A percentile compares a stretch with the other conserved stretches of the same genome.
Conservation (phyloP, 2,888 invertebrate species). For the Thereva unica region DNA sequence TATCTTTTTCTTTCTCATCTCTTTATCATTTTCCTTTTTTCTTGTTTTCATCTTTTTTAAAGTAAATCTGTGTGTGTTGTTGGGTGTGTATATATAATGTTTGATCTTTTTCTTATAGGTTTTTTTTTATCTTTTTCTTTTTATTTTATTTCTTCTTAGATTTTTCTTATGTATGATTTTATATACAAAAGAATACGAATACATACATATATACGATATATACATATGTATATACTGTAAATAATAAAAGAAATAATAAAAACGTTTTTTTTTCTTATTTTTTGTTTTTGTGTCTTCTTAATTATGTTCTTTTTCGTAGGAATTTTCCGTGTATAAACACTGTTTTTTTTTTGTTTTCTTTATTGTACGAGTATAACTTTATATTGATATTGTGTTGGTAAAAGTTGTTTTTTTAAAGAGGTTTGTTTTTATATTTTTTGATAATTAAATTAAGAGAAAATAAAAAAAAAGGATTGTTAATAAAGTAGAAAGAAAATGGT, state of each 20-base stretch:
- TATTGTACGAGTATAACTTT: too few species aligned
- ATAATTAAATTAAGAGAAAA: too few species aligned
- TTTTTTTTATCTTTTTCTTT: conserved; percentile 14
- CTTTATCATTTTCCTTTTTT: background rate
- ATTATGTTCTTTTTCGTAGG: conserved; percentile 9
- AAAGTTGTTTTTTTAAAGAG: too few species aligned
- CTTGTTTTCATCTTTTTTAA: conserved; percentile 12
- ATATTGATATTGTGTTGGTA: too few species aligned
- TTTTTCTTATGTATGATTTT: conserved; percentile 19
- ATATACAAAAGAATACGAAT: conserved; percentile 24
- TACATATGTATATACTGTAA: conserved; percentile 13
- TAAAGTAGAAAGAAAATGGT: too few species aligned
- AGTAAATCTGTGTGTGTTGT: conserved; percentile 27
- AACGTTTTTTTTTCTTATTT: conserved; percentile 6
- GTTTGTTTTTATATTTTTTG: too few species aligned
- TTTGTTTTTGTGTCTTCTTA: conserved; percentile 10
- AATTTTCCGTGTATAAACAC: conserved; percentile 1
- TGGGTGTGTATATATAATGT: background rate
- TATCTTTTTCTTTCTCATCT: background rate
- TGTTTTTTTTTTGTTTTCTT: too few species aligned
- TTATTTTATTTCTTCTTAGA: conserved; percentile 6
- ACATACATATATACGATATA: conserved; percentile 5
- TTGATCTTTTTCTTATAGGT: background rate
- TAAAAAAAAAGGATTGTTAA: too few species aligned
- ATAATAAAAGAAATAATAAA: conserved; percentile 32